These are phyloP conservation scores for Copidosoma floridanum DNA, from an alignment of 1,140 invertebrate genomes.

Conservation along the genomic window DNA sequence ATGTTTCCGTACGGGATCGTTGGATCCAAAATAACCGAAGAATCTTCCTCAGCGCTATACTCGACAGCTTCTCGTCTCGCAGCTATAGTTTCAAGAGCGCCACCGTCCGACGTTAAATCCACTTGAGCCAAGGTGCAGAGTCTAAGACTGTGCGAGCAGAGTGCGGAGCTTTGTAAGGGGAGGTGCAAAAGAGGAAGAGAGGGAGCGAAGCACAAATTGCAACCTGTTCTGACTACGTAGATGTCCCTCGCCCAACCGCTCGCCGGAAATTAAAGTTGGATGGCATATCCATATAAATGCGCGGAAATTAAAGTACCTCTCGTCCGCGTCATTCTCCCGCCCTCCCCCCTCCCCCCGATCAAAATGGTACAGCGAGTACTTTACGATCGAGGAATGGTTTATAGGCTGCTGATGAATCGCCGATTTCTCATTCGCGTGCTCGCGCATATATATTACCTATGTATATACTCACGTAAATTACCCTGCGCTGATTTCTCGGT, in stretches of 20 bases:
- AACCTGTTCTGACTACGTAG: background rate
- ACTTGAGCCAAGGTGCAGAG: background rate
- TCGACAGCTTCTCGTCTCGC: no score
- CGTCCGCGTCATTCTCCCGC: background rate
- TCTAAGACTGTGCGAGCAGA: no score
- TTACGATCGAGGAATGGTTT: no score
- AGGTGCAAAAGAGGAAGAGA: background rate
- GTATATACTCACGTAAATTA: no score
- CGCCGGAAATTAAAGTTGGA: conserved; percentile 32
- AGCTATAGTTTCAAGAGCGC: conserved; percentile 11
- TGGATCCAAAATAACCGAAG: no score
- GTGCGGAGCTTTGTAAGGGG: background rate
- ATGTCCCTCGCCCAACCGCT: background rate
- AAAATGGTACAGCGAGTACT: no score
- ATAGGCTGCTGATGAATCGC: no score
- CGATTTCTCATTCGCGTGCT: no score
- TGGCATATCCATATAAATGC: conserved; percentile 26
- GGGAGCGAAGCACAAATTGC: conserved; percentile 5
- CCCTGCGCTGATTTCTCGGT: no score
- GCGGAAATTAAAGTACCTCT: conserved; percentile 25
- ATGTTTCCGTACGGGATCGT: no score
- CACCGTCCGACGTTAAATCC: background rate
- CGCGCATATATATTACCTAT: no score
- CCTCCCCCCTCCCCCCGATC: background rate
- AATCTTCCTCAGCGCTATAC: no score